Percentiles rank a stretch among this genome's conserved stretches.
Conservation (phyloP, 2,888 invertebrate genomes). For the Tetrapedia diversipes region DNA sequence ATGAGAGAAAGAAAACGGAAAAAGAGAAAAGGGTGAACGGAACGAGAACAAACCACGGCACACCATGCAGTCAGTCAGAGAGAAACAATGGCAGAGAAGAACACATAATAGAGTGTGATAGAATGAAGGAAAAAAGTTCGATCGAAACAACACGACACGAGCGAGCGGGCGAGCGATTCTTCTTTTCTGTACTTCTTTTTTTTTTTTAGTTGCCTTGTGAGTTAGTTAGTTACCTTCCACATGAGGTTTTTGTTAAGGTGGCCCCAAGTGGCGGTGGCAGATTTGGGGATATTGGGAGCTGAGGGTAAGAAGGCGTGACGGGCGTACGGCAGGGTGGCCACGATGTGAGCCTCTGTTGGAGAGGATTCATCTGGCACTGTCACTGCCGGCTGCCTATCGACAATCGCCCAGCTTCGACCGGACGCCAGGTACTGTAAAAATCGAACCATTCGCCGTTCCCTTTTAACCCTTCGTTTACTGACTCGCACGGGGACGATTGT, state of each 20-base stretch:
- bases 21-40: constrained; percentile 9
- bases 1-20: constrained; percentile 1
- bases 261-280: constrained; percentile 86
- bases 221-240: constrained; percentile 85
- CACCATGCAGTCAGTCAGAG: constrained; percentile 65
- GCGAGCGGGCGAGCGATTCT: constrained; percentile 63
- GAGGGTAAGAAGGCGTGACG: constrained; percentile 82
- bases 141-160: constrained; percentile 47
- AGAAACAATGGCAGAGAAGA: constrained; percentile 37
- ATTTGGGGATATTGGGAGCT: constrained; percentile 86
- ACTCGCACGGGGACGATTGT: constrained; percentile 23
- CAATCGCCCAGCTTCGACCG: constrained; percentile 82
- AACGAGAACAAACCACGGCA: constrained; percentile 45
- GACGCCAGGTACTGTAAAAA: constrained; percentile 82
- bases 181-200: constrained; percentile 27
- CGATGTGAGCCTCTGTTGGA: constrained; percentile 80
- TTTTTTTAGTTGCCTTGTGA: constrained; percentile 57
- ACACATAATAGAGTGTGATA: constrained; percentile 23
- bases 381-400: constrained; percentile 80
- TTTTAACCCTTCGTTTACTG: constrained; percentile 69
- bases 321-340: constrained; percentile 81
- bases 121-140: constrained; percentile 49
- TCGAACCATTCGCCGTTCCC: constrained; percentile 73
- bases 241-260: constrained; percentile 87
- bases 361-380: constrained; percentile 79